Percentiles rank a stretch among this genome's conserved stretches.
phyloP scores from a whole-genome alignment of 1,140 invertebrate species.

The Eupristina koningsbergeri region DNA sequence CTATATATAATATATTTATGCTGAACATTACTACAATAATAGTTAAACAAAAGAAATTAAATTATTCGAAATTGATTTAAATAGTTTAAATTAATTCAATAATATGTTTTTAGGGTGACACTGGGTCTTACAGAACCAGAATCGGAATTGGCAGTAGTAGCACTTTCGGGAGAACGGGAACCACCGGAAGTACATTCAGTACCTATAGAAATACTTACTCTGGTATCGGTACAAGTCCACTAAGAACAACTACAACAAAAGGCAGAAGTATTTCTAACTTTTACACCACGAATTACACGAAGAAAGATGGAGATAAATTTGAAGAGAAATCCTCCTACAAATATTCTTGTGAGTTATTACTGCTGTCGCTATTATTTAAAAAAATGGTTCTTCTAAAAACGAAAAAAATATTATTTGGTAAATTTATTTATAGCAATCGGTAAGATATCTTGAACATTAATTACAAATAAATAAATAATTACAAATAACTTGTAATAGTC shows the following conservation, averaged over 20 bases:
- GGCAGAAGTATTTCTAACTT: slow-evolving; percentile 59
- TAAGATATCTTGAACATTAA: no score
- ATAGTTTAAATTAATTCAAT: background rate
- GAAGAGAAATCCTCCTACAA: slow-evolving; percentile 65
- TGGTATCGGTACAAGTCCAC: slow-evolving; percentile 57
- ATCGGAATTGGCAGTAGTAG: slow-evolving; percentile 53
- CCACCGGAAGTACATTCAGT: slow-evolving; percentile 59
- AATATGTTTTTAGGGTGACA: slow-evolving; percentile 62
- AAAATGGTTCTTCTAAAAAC: no score
- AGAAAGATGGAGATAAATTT: slow-evolving; percentile 62
- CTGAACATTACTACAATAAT: no score
- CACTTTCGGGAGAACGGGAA: slow-evolving; percentile 60
- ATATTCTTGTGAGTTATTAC: slow-evolving; percentile 61
- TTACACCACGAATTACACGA: slow-evolving; percentile 59
- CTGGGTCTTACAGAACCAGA: slow-evolving; percentile 63
- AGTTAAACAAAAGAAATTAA: no score
- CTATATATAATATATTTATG: no score
- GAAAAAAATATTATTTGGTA: no score
- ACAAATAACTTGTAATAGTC: no score
- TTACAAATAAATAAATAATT: no score
- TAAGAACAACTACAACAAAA: slow-evolving; percentile 58
- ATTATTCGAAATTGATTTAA: no score
- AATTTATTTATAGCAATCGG: no score
- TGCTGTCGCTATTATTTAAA: background rate
- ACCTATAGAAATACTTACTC: slow-evolving; percentile 66